Evolutionary conservation across 2,797 vertebrate species (phyloP), one percentile per base, ranked within the genome.

Genomic region (Taeniopygia guttata): DNA sequence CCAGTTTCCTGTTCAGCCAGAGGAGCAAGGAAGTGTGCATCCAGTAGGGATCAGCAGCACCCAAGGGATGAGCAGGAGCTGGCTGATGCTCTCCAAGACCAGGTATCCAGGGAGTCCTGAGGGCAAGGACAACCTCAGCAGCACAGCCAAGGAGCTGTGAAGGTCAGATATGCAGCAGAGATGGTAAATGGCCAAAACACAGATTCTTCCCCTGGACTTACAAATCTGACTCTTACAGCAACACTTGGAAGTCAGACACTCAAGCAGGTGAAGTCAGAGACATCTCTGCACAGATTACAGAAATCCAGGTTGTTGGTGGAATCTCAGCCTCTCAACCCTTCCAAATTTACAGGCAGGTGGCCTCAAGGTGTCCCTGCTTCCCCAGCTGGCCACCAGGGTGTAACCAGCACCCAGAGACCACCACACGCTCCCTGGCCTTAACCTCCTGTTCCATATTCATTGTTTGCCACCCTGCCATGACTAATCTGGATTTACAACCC

Each of bases 401-500:
- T 79, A 36, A 90, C n/a, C 66, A 18, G 34, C 87, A 82, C 56
- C 38, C 83, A 72, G 84, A 19, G 89, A 68, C 84, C 78, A 87
- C 84, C 18, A 1, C 78, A 36, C 9, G 4, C 56, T 93, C 56
- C 51, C 78, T 59, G 51, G 62, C 51, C 13, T 84, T 69, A 20
- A 38, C 66, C 85, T 88, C 80, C 83, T 48, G n/a, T 6, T 86
- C 80, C 88, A 84, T 43, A 42, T 26, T 60, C 30, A 92, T 77
- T 42, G 11, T 62, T 93, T 93, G 95, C 93, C 93, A 94, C 80
- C 45, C 83, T 88, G 58, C 89, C 76, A 30, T 60, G 85, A 93
- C 87, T 94, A 73, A 91, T 67, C 70, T 88, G 63, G 55, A 91
- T 97, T 94, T 90, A 94, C 85, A 92, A 90, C 83, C 77, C 16